Evolutionary conservation across 2,797 vertebrate species (phyloP).

Genomic region (Phoeniculus purpureus): DNA sequence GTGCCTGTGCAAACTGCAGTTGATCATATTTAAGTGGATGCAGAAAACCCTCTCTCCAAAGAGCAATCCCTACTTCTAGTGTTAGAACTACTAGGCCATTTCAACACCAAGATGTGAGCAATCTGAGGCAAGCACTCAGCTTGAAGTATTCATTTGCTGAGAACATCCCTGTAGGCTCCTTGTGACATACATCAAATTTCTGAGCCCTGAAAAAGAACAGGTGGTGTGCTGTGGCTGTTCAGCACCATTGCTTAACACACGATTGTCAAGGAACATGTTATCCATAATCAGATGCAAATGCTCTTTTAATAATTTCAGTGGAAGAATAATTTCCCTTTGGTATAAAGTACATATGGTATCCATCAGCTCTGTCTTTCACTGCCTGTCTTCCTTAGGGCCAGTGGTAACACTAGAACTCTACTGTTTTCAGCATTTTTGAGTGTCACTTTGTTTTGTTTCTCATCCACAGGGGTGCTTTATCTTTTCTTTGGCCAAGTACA

Average conservation of each 20-base stretch:
- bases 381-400: not conserved
- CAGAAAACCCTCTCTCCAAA: not conserved
- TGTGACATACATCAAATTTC: not conserved
- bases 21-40: not conserved
- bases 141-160: not conserved
- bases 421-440: not conserved
- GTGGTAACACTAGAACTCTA: not conserved
- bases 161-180: not conserved
- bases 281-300: not conserved
- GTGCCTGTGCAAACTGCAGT: not conserved
- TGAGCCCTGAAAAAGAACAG: not conserved
- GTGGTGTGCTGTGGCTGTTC: not conserved
- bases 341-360: not conserved
- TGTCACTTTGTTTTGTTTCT: constrained; percentile 7
- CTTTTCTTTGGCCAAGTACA: constrained; percentile 96
- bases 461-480: constrained; percentile 90
- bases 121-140: not conserved
- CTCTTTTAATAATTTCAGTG: not conserved
- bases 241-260: not conserved
- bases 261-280: not conserved
- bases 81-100: not conserved
- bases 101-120: not conserved
- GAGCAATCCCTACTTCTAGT: not conserved
- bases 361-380: not conserved
- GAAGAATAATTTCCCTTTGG: not conserved